phyloP scores from a whole-genome alignment of 2,113 vertebrate species.

The Vireo altiloquus region DNA sequence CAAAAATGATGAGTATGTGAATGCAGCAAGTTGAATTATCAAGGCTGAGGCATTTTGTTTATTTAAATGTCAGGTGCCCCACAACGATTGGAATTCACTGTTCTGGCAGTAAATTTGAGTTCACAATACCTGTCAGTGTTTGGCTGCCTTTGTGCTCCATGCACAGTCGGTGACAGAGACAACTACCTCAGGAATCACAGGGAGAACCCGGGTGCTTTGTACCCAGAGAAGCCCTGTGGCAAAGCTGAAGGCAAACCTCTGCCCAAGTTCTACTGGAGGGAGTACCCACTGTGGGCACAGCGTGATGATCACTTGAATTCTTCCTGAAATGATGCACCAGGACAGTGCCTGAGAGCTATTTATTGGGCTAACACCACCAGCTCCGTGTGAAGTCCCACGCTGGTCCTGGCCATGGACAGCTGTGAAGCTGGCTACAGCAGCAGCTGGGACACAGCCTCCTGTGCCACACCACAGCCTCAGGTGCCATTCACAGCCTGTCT shows the following conservation, averaged over 20 bases:
- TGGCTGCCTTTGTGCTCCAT: accelerated
- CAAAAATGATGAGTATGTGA: not conserved
- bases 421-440: accelerated
- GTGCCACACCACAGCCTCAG: not conserved
- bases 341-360: accelerated
- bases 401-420: accelerated
- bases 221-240: accelerated
- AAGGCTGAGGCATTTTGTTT: not conserved
- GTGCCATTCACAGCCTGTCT: not conserved
- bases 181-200: not conserved
- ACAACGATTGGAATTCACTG: not conserved
- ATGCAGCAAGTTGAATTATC: not conserved
- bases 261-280: accelerated
- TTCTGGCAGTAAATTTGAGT: not conserved
- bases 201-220: accelerated
- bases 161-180: accelerated
- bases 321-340: not conserved
- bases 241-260: not conserved
- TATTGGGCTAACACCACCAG: accelerated
- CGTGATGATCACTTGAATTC: not conserved
- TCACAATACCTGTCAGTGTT: accelerated
- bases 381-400: accelerated
- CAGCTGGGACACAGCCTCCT: accelerated
- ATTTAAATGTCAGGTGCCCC: not conserved
- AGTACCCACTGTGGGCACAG: not conserved